Percentiles rank a stretch among this genome's conserved stretches.
Evolutionary conservation across 1,140 invertebrate species (phyloP).

Genomic region (Lordiphosa clarofinis): DNA sequence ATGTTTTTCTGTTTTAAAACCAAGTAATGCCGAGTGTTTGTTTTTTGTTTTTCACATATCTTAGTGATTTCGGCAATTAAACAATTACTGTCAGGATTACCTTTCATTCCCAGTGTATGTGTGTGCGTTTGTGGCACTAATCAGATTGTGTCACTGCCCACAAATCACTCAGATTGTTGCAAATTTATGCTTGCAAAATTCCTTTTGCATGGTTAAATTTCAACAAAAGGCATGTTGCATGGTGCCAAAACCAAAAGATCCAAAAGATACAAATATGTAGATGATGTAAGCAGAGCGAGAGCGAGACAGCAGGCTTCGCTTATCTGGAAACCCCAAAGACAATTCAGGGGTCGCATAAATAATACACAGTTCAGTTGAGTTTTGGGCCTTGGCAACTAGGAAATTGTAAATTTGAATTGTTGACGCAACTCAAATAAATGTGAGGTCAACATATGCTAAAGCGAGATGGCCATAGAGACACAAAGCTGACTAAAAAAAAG

Average conservation of each 20-base stretch:
- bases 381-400: constrained; percentile 1
- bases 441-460: constrained; percentile 24
- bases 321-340: constrained; percentile 7
- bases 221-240: constrained; percentile 33
- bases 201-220: constrained; percentile 33
- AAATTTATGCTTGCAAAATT: constrained; percentile 16
- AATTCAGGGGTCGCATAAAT: constrained; percentile 11
- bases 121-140: neutral
- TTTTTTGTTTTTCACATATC: too few species aligned
- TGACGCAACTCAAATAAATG: constrained; percentile 52
- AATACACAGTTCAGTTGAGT: constrained; percentile 9
- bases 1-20: too few species aligned
- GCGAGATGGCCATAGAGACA: constrained; percentile 1
- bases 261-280: constrained; percentile 29
- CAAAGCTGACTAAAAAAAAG: neutral
- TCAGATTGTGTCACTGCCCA: constrained; percentile 14
- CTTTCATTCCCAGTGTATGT: too few species aligned
- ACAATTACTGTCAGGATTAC: too few species aligned
- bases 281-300: constrained; percentile 7
- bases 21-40: too few species aligned
- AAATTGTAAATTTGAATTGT: constrained; percentile 40
- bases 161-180: constrained; percentile 8
- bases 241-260: constrained; percentile 29
- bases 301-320: constrained; percentile 2
- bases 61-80: too few species aligned